These are phyloP conservation scores for Chionis minor DNA, from an alignment of 2,113 vertebrate species.

Conservation along the genomic window DNA sequence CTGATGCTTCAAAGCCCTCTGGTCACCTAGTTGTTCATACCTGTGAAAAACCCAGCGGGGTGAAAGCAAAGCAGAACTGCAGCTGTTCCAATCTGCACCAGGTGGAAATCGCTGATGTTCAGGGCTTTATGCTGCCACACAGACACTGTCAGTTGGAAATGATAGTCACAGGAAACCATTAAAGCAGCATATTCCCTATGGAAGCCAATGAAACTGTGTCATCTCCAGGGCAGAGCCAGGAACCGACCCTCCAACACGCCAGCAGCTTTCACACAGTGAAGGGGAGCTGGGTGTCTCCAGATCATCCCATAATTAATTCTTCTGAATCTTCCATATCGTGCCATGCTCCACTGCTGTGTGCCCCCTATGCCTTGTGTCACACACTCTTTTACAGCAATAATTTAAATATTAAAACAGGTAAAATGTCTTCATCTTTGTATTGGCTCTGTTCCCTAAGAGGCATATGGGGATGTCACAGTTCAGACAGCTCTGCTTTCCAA, in stretches of 20 bases:
- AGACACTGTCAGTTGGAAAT: not conserved
- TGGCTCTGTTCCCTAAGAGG: not conserved
- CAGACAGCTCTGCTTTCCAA: not conserved
- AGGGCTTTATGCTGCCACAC: not conserved
- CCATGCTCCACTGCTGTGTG: not conserved
- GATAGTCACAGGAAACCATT: not conserved
- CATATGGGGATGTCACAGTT: not conserved
- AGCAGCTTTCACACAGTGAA: not conserved
- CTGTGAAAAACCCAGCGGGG: not conserved
- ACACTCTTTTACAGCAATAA: not conserved
- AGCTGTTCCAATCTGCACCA: not conserved
- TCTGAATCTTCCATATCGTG: not conserved
- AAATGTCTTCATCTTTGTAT: not conserved
- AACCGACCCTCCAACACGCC: not conserved
- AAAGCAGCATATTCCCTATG: not conserved
- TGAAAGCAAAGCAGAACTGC: not conserved
- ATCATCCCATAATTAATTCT: not conserved
- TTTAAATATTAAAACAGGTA: not conserved
- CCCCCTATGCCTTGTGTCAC: not conserved
- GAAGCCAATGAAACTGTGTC: not conserved
- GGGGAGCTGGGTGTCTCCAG: not conserved
- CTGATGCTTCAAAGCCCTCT: not conserved
- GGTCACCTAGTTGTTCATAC: fast-evolving
- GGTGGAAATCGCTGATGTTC: not conserved
- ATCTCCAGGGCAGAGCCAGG: not conserved